Evolutionary conservation across 1,140 invertebrate genomes (phyloP).

Genomic region (Notospermus geniculatus): DNA sequence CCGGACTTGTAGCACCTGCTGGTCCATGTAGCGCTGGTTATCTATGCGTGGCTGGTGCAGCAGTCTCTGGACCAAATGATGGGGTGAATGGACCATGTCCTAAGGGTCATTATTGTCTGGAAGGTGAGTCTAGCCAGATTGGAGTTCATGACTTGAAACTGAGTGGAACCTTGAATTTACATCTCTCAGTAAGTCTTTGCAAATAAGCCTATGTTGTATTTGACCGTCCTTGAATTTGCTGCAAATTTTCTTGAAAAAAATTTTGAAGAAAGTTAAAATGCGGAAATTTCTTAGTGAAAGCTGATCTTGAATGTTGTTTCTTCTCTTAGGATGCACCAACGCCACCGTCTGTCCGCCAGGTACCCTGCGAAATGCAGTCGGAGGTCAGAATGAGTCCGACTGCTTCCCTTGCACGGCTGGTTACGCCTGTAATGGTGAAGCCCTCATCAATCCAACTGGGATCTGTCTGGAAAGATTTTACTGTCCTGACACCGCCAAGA

Average conservation of each 20-base stretch:
- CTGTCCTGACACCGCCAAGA: conserved; percentile 39
- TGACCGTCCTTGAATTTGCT: too few relatives aligned
- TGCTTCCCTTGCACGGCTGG: conserved; percentile 43
- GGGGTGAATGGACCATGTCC: conserved; percentile 46
- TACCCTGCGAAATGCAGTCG: conserved; percentile 35
- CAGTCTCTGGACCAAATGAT: conserved; percentile 34
- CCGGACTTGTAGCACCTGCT: conserved; percentile 32
- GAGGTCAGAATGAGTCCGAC: conserved; percentile 26
- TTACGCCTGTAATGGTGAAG: conserved; percentile 36
- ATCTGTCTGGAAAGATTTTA: conserved; percentile 40
- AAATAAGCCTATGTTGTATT: too few relatives aligned
- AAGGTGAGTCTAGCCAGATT: conserved; percentile 29
- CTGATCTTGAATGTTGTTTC: too few relatives aligned
- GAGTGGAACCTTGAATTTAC: neutral
- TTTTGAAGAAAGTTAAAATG: too few relatives aligned
- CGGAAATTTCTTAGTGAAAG: too few relatives aligned
- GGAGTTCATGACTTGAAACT: neutral
- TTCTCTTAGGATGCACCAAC: conserved; percentile 29
- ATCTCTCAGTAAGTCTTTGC: too few relatives aligned
- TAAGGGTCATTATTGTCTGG: conserved; percentile 43
- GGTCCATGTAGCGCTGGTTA: conserved; percentile 45
- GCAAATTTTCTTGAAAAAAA: too few relatives aligned
- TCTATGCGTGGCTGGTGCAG: conserved; percentile 39
- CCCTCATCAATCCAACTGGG: conserved; percentile 29
- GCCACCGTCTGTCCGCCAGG: conserved; percentile 35